These are phyloP conservation scores for Ostrea denselamellosa DNA, from an alignment of 1,140 invertebrate genomes.

Conservation along the genomic window DNA sequence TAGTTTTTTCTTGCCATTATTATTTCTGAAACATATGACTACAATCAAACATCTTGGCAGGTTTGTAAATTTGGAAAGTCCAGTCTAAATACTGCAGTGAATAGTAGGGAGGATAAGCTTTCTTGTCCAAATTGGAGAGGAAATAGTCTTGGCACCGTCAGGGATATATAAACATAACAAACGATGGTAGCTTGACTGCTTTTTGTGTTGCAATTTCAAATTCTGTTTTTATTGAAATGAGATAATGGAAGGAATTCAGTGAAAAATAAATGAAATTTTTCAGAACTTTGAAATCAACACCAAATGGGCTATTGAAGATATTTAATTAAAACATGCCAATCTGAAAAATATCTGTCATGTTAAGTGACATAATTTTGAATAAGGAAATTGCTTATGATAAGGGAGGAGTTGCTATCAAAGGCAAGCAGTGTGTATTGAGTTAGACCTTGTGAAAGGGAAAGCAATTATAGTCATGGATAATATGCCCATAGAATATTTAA, in stretches of 20 bases:
- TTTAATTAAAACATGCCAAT: slow-evolving; percentile 23
- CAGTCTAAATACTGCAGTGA: slow-evolving; percentile 44
- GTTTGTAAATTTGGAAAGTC: slow-evolving; percentile 49
- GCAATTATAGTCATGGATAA: background rate
- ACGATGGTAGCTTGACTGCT: background rate
- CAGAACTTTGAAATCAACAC: slow-evolving; percentile 25
- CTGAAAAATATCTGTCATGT: slow-evolving; percentile 7
- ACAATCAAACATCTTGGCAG: slow-evolving; percentile 52
- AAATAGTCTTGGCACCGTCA: slow-evolving; percentile 47
- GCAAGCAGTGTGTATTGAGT: background rate
- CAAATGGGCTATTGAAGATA: slow-evolving; percentile 23
- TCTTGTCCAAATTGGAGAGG: slow-evolving; percentile 23
- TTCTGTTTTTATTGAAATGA: slow-evolving; percentile 45
- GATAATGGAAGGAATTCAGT: slow-evolving; percentile 17
- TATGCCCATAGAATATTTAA: slow-evolving; percentile 30
- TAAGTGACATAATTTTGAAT: slow-evolving; percentile 7
- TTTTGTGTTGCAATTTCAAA: slow-evolving; percentile 32
- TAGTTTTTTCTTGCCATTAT: slow-evolving; percentile 44
- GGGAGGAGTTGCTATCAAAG: background rate
- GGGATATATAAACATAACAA: slow-evolving; percentile 44
- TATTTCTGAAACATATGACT: slow-evolving; percentile 50
- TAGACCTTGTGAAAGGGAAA: slow-evolving; percentile 16
- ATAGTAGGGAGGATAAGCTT: slow-evolving; percentile 36
- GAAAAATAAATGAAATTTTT: slow-evolving; percentile 41
- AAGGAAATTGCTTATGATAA: slow-evolving; percentile 33